Conservation (phyloP, 1,140 invertebrate species). For the Colletes gigas region DNA sequence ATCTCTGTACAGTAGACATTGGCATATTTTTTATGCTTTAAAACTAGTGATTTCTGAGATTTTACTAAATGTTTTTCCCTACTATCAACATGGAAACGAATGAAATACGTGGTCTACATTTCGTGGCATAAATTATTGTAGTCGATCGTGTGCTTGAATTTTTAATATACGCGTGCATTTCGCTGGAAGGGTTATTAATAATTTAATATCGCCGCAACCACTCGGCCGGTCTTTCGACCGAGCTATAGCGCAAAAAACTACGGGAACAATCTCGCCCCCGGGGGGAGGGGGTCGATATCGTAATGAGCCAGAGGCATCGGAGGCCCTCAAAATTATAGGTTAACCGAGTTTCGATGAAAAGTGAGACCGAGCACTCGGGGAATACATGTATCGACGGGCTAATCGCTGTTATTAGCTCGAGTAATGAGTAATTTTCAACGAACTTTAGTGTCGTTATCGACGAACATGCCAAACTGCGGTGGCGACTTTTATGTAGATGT, state of each 20-base stretch:
- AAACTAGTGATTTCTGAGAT: too few species aligned
- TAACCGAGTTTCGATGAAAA: background rate
- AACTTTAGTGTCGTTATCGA: background rate
- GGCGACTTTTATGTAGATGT: too few species aligned
- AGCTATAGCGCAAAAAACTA: background rate
- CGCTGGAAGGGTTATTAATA: background rate
- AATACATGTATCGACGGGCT: background rate
- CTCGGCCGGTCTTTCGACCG: too few species aligned
- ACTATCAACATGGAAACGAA: too few species aligned
- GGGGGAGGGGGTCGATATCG: too few species aligned
- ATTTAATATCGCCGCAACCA: conserved; percentile 3
- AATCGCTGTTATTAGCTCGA: background rate
- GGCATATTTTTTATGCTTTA: too few species aligned
- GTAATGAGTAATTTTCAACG: background rate
- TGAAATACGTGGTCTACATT: too few species aligned
- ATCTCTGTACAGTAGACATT: too few species aligned
- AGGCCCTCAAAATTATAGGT: background rate
- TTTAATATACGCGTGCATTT: conserved; percentile 2
- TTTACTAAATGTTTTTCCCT: too few species aligned
- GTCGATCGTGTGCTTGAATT: background rate
- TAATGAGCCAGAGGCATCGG: background rate
- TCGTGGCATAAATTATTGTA: too few species aligned
- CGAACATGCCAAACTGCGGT: too few species aligned
- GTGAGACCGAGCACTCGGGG: background rate
- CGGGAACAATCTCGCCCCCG: background rate